Evolutionary conservation across 2,888 invertebrate genomes (phyloP).

Genomic region (Chironomus riparius): DNA sequence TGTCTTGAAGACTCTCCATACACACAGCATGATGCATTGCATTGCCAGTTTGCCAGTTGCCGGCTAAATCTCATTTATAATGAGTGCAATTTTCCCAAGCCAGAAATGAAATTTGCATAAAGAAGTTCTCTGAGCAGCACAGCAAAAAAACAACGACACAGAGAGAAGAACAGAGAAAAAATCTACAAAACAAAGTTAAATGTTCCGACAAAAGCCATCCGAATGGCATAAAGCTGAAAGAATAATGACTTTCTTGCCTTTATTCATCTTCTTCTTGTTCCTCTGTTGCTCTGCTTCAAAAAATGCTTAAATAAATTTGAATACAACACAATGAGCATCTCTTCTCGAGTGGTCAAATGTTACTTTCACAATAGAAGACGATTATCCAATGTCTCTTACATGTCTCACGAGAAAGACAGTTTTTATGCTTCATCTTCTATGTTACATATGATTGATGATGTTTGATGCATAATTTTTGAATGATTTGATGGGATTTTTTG

Average conservation of each 20-base stretch:
- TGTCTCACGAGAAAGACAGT: neutral
- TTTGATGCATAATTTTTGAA: neutral
- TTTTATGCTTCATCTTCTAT: neutral
- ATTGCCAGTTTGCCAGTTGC: neutral
- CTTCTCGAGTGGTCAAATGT: neutral
- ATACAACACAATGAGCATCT: neutral
- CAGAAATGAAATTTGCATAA: constrained; percentile 12
- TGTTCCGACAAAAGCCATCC: constrained; percentile 20
- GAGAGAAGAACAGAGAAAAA: neutral
- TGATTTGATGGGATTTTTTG: too few relatives aligned
- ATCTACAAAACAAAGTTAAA: neutral
- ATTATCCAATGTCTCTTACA: constrained; percentile 5
- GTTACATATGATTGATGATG: neutral
- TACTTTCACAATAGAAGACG: neutral
- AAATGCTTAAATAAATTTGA: neutral
- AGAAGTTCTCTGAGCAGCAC: constrained; percentile 5
- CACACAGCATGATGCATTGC: neutral
- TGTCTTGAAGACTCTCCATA: neutral
- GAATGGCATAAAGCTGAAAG: constrained; percentile 17
- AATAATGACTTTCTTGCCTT: constrained; percentile 23
- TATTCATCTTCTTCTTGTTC: neutral
- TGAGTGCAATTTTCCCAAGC: constrained; percentile 14
- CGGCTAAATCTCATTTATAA: constrained; percentile 18
- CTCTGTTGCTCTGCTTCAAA: neutral
- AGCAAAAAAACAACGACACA: neutral